phyloP scores from a whole-genome alignment of 2,113 vertebrate genomes.

The Holacanthus passer region DNA sequence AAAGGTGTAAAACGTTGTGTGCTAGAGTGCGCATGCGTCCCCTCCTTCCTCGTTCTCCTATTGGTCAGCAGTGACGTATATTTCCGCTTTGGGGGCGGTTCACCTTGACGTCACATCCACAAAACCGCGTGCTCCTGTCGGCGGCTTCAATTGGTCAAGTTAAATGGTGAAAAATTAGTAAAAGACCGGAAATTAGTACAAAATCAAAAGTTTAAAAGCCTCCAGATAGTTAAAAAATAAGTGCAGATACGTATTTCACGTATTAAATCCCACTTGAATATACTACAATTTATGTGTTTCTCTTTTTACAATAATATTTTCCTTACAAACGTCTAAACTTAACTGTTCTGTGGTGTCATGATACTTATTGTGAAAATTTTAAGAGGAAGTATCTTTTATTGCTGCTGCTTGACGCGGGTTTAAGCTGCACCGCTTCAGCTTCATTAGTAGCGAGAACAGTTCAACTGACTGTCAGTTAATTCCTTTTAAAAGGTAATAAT shows the following conservation, averaged over 20 bases:
- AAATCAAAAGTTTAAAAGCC: constrained; percentile 25
- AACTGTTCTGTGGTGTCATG: fast-evolving
- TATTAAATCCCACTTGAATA: not conserved
- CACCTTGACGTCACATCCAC: constrained; percentile 65
- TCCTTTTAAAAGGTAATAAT: constrained; percentile 53
- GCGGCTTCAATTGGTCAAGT: constrained; percentile 41
- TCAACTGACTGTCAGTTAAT: constrained; percentile 22
- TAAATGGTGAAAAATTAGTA: not conserved
- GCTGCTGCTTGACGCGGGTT: not conserved
- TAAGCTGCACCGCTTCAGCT: constrained; percentile 10
- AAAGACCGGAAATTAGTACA: not conserved
- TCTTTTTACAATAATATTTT: fast-evolving
- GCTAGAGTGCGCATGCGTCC: not conserved
- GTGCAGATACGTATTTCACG: fast-evolving
- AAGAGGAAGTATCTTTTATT: not conserved
- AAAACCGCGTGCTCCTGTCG: constrained; percentile 68
- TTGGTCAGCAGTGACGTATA: not conserved
- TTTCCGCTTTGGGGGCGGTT: not conserved
- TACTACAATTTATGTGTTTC: fast-evolving
- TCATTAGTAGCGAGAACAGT: constrained; percentile 11
- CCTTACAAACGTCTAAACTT: not conserved
- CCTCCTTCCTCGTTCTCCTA: not conserved
- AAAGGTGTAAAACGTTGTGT: not conserved
- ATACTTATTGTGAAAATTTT: constrained; percentile 25
- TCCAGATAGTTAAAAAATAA: fast-evolving